A percentile compares a stretch with the other conserved stretches of the same genome.
Conservation (phyloP, 1,140 invertebrate genomes). For the Bombus picipes region DNA sequence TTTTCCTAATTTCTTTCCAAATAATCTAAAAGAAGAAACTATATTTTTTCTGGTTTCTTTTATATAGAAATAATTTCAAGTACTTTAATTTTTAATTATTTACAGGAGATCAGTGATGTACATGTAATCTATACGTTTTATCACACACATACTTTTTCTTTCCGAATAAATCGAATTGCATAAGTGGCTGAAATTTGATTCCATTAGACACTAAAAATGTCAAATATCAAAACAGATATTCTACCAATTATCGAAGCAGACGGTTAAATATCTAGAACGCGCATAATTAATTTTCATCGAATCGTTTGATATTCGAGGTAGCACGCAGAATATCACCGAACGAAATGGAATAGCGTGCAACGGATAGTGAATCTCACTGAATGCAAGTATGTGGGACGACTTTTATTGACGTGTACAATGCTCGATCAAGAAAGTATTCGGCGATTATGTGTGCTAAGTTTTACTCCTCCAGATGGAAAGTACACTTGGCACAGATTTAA, state of each 20-base stretch:
- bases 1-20: too few species aligned
- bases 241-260: too few species aligned
- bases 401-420: background rate
- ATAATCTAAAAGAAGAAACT: too few species aligned
- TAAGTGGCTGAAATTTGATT: too few species aligned
- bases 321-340: background rate
- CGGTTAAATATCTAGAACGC: background rate
- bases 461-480: constrained; percentile 11
- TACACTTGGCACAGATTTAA: constrained; percentile 4
- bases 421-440: constrained; percentile 23
- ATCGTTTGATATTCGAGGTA: background rate
- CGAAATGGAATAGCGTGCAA: background rate
- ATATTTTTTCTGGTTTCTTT: too few species aligned
- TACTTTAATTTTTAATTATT: too few species aligned
- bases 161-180: background rate
- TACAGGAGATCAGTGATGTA: too few species aligned
- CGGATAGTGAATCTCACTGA: constrained; percentile 19
- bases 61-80: too few species aligned
- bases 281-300: background rate
- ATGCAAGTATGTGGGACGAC: constrained; percentile 9
- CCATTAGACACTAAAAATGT: background rate
- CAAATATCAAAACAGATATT: background rate
- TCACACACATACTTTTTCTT: background rate
- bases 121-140: too few species aligned
- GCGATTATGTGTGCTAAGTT: constrained; percentile 1